A percentile compares a stretch with the other conserved stretches of the same genome.
Evolutionary conservation across 1,140 invertebrate genomes (phyloP).

Genomic region (Drosophila leontia): DNA sequence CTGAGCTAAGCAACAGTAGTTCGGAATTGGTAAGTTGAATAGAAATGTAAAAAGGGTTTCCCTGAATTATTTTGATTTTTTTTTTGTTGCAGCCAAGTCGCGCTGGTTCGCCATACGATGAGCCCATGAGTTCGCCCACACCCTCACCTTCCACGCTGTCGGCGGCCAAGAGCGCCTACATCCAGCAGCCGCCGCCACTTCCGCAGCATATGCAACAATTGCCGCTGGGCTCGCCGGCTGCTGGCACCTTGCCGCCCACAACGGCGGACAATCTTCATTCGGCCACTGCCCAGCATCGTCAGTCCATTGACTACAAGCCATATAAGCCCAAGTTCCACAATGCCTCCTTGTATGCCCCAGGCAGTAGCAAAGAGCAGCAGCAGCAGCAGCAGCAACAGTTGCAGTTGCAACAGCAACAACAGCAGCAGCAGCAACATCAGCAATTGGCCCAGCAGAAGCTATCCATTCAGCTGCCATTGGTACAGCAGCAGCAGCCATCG

Average conservation of each 20-base stretch:
- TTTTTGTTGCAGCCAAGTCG: conserved; percentile 65
- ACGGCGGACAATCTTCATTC: conserved; percentile 60
- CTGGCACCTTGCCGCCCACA: conserved; percentile 75
- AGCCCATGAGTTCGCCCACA: conserved; percentile 64
- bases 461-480: conserved; percentile 42
- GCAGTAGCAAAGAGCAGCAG: conserved; percentile 58
- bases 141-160: conserved; percentile 74
- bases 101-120: conserved; percentile 75
- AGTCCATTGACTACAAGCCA: conserved; percentile 78
- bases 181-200: conserved; percentile 61
- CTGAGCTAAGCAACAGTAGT: conserved; percentile 81
- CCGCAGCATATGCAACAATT: conserved; percentile 74
- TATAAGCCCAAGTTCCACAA: conserved; percentile 93
- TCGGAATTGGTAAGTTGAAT: conserved; percentile 73
- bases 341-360: conserved; percentile 86
- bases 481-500: conserved; percentile 42
- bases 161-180: conserved; percentile 69
- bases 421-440: conserved; percentile 48
- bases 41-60: no score
- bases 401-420: conserved; percentile 41
- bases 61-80: not conserved
- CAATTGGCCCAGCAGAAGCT: conserved; percentile 57
- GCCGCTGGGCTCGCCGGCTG: conserved; percentile 77
- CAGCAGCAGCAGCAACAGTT: conserved; percentile 41
- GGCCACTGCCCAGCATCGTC: conserved; percentile 65